Evolutionary conservation across 2,113 vertebrate species (phyloP).

Genomic region (Semnopithecus entellus): DNA sequence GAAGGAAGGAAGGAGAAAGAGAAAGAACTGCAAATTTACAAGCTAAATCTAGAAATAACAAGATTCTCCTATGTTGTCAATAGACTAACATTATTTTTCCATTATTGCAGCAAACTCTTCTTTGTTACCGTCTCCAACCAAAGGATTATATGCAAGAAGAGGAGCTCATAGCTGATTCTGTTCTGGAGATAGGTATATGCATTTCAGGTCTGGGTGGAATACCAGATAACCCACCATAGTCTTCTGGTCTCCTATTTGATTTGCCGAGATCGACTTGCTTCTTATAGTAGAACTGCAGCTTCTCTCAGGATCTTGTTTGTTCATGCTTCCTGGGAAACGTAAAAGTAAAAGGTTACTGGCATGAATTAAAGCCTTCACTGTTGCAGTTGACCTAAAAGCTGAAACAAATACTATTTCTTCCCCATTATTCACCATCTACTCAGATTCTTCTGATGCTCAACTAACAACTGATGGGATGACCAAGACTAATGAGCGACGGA

Average conservation of each 20-base stretch:
- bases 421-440: not conserved
- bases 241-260: not conserved
- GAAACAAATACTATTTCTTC: not conserved
- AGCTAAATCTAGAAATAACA: not conserved
- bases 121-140: not conserved
- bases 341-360: not conserved
- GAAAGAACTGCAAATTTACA: not conserved
- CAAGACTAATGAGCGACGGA: not conserved
- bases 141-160: no score
- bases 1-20: no score
- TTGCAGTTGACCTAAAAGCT: not conserved
- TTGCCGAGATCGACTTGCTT: not conserved
- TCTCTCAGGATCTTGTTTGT: not conserved
- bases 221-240: not conserved
- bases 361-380: not conserved
- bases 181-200: not conserved
- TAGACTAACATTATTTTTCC: not conserved
- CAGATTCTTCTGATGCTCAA: not conserved
- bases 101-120: not conserved
- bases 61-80: not conserved
- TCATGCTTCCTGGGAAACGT: not conserved
- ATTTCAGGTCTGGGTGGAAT: not conserved
- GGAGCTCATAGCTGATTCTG: not conserved
- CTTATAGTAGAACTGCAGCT: not conserved
- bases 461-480: no score